Conservation (phyloP, 2,797 vertebrate genomes). For the Helicolenus hilgendorfi region DNA sequence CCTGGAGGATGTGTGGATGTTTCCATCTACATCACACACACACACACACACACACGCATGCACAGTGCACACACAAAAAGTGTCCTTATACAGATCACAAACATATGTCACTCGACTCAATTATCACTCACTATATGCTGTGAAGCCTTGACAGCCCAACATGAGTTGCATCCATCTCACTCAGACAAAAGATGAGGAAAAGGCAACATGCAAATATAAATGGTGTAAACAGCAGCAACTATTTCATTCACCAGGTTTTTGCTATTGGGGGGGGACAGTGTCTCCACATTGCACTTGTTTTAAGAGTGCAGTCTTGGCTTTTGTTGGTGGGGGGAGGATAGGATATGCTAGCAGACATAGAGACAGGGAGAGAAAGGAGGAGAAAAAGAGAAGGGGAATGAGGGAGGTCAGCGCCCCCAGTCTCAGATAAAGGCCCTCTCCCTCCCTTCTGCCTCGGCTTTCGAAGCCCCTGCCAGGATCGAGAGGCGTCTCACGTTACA, state of each 20-base stretch:
- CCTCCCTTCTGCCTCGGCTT: constrained; percentile 82
- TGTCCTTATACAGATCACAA: constrained; percentile 42
- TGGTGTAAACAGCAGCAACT: constrained; percentile 22
- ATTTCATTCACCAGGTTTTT: constrained; percentile 67
- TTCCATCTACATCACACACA: constrained; percentile 75
- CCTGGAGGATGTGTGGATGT: constrained; percentile 84
- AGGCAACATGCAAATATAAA: constrained; percentile 34
- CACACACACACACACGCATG: constrained; percentile 22
- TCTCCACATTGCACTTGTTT: constrained; percentile 63
- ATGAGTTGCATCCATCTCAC: constrained; percentile 17
- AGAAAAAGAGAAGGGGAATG: constrained; percentile 80
- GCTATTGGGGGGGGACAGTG: constrained; percentile 16
- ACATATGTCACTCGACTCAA: constrained; percentile 55
- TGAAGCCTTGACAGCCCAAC: constrained; percentile 17
- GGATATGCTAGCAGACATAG: constrained; percentile 69
- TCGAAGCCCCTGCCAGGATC: constrained; percentile 87
- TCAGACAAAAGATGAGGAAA: constrained; percentile 22
- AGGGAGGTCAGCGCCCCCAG: constrained; percentile 87
- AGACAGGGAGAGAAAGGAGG: constrained; percentile 70
- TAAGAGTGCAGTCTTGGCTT: constrained; percentile 65
- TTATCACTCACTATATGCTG: constrained; percentile 34
- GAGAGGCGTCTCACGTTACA: constrained; percentile 90
- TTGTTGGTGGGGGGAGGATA: constrained; percentile 71
- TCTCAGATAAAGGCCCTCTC: constrained; percentile 88
- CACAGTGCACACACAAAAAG: neutral